Base-by-base conservation (phyloP, 37 sponge, comb jelly and placozoan species). In the Haliclona indistincta region DNA sequence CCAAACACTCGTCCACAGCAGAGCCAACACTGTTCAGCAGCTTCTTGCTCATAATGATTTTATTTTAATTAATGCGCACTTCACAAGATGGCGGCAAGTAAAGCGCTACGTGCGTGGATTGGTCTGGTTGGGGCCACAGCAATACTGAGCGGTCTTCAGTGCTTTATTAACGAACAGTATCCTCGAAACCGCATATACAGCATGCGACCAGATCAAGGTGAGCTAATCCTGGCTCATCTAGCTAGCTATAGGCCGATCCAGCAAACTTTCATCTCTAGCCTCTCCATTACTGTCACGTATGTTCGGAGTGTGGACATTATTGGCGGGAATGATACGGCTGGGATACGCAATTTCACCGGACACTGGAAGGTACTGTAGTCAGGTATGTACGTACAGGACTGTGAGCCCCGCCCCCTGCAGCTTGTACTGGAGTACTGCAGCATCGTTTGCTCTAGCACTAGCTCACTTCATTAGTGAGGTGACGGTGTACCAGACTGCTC, bases 1-100 rank as follows among this genome's bases (percentile, higher is more conserved):
- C 58, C 4, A 97, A 77, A 69, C 85, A 51, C 74, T 97, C 97
- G 25, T 88, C 91, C 64, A 97, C 91, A 34, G 74, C 79, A 20
- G 33, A 47, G 22, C 35, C 64, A 4, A 89, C 74, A 65, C 64
- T 52, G 83, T 93, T 94, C 19, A 90, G 68, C 60, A 94, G 58
- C 70, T 94, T 94, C 76, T 94, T 94, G 64, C 86, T 89, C 80
- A 82, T 90, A 20, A 25, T 39, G 25, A 56, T 25, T 15, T 53
- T 23, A 22, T 43, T 43, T 15, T 23, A 23, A 38, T 63, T 43
- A 63, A 30, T 20, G 55, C 55, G 8, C 44, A 44, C 22, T 25
- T 26, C 19, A 26, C 1, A 47, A 17, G 15, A 15, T 17, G 15
- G 15, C 15, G 51, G 15, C 15, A 15, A 47, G 51, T 47, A 47